Conservation (phyloP, 1,140 invertebrate species). For the Streblospio benedicti region DNA sequence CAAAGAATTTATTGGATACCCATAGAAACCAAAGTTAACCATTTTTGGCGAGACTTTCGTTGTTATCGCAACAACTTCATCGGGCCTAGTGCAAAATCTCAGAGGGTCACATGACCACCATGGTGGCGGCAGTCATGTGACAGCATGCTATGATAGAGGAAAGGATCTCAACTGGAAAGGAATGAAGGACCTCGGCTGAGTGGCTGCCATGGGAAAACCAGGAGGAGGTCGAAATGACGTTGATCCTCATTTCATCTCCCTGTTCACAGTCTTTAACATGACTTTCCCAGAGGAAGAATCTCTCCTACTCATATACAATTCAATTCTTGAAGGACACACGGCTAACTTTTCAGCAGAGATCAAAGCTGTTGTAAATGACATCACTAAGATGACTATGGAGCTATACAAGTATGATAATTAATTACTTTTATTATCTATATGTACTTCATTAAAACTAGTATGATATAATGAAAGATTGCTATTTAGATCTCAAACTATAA, state of each 20-base stretch:
- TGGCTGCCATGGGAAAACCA: constrained; percentile 57
- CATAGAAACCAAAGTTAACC: too few species aligned
- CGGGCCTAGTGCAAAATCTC: too few species aligned
- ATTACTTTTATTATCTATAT: neutral
- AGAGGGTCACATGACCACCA: too few species aligned
- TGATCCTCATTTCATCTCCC: constrained; percentile 78
- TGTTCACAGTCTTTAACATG: constrained; percentile 79
- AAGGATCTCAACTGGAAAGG: constrained; percentile 83
- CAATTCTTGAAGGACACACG: constrained; percentile 70
- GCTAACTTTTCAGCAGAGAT: constrained; percentile 59
- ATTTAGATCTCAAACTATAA: neutral
- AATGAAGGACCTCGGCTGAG: constrained; percentile 64
- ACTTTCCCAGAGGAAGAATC: constrained; percentile 63
- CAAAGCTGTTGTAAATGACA: constrained; percentile 54
- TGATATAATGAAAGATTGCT: neutral
- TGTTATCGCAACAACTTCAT: too few species aligned
- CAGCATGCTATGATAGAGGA: constrained; percentile 80
- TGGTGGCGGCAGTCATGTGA: too few species aligned
- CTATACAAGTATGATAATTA: constrained; percentile 71
- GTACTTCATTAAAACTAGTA: neutral
- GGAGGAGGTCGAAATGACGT: constrained; percentile 80
- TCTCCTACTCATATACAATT: constrained; percentile 53
- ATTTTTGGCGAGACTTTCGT: too few species aligned
- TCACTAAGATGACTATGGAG: constrained; percentile 69
- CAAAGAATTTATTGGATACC: too few species aligned